phyloP scores from a whole-genome alignment of 2,797 vertebrate species.

The Champsocephalus gunnari region DNA sequence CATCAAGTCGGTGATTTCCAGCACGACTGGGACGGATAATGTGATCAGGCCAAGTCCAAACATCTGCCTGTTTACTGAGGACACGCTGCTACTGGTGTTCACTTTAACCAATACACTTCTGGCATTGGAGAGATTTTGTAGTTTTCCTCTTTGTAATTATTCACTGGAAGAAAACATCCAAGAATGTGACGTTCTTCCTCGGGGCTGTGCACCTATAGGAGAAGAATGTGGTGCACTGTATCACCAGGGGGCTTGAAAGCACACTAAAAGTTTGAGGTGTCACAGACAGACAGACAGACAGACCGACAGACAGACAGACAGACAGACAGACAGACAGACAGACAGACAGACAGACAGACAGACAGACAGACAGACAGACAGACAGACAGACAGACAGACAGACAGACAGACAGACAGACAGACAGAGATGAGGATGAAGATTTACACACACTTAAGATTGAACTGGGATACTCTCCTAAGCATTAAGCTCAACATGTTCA shows the following conservation, averaged over 20 bases:
- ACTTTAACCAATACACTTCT: not conserved
- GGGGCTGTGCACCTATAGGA: not conserved
- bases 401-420: not conserved
- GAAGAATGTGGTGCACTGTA: not conserved
- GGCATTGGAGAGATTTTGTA: not conserved
- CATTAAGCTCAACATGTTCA: conserved; percentile 15
- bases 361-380: not conserved
- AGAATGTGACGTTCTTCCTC: not conserved
- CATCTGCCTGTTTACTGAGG: conserved; percentile 6
- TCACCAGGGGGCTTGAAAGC: conserved; percentile 5
- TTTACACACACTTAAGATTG: not conserved
- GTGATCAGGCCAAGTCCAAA: conserved; percentile 12
- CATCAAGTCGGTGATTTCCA: conserved; percentile 49
- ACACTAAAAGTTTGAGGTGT: not conserved
- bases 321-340: too few species aligned
- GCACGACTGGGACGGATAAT: conserved; percentile 4
- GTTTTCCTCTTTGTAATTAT: not conserved
- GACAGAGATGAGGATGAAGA: not conserved
- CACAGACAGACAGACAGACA: too few species aligned
- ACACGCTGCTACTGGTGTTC: conserved; percentile 21
- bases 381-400: not conserved
- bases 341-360: not conserved
- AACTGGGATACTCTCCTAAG: not conserved
- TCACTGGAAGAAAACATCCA: conserved; percentile 1
- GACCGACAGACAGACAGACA: too few species aligned